Conservation (phyloP, 2,797 vertebrate species). For the Phalanger gymnotis region DNA sequence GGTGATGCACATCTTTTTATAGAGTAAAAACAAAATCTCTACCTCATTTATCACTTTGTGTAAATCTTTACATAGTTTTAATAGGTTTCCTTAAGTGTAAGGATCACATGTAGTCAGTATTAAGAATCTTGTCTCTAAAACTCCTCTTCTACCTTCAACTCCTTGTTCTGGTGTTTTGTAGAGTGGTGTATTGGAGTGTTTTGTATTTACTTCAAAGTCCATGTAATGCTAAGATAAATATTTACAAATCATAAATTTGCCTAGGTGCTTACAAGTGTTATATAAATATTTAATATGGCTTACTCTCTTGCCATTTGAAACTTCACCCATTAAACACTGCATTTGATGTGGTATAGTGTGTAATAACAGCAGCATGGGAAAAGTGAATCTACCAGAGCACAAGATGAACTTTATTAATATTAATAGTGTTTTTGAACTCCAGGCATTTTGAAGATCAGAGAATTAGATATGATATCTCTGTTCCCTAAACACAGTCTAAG, state of each 20-base stretch:
- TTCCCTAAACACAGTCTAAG: not conserved
- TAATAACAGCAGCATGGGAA: not conserved
- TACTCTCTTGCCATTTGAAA: not conserved
- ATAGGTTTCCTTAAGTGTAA: not conserved
- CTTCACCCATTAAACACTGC: not conserved
- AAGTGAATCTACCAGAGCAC: not conserved
- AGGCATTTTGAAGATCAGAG: not conserved
- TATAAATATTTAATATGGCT: not conserved
- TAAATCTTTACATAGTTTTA: accelerated
- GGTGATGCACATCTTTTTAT: not conserved
- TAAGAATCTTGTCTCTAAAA: not conserved
- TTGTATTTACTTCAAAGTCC: not conserved
- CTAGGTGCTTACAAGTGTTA: no score
- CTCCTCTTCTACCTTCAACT: not conserved
- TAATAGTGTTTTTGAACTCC: not conserved
- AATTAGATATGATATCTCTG: no score
- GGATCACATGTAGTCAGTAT: not conserved
- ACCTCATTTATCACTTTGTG: not conserved
- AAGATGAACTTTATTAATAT: not conserved
- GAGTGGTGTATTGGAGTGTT: not conserved
- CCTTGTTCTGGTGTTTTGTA: not conserved
- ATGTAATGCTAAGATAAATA: not conserved
- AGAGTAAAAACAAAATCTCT: not conserved
- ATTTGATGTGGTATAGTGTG: not conserved
- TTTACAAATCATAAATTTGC: accelerated